Evolutionary conservation across 53 echinoderm and acorn worm species (phyloP).

Genomic region (Echinometra lucunter): DNA sequence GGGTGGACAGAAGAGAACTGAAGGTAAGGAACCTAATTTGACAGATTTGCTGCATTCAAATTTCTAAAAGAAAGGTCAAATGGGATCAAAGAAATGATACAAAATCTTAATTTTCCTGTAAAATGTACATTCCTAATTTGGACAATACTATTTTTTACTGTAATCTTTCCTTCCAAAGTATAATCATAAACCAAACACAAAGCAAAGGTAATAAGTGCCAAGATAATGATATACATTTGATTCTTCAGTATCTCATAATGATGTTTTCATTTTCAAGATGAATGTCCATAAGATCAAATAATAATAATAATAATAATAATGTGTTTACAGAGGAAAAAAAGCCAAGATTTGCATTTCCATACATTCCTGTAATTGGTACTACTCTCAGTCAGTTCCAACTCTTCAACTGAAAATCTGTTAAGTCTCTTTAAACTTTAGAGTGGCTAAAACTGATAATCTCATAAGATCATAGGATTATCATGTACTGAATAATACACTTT

Average conservation of each 20-base stretch:
- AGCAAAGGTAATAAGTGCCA: neutral
- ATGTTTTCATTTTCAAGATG: neutral
- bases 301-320: neutral
- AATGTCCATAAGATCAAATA: neutral
- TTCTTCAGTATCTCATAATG: neutral
- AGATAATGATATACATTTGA: neutral
- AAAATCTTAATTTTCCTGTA: neutral
- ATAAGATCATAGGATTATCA: neutral
- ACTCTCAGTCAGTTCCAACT: neutral
- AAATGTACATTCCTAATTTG: neutral
- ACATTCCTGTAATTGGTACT: neutral
- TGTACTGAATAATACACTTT: neutral
- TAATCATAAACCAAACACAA: no score
- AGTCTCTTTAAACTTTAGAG: neutral
- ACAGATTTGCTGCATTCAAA: neutral
- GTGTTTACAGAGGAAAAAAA: neutral
- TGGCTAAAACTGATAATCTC: neutral
- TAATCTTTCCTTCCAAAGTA: neutral
- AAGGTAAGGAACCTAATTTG: neutral
- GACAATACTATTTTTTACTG: neutral
- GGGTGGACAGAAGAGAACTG: neutral
- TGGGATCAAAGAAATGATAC: neutral
- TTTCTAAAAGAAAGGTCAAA: neutral
- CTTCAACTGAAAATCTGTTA: neutral
- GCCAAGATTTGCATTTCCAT: neutral